Evolutionary conservation across 2,797 vertebrate species (phyloP).

Genomic region (Myiotriccus ornatus): DNA sequence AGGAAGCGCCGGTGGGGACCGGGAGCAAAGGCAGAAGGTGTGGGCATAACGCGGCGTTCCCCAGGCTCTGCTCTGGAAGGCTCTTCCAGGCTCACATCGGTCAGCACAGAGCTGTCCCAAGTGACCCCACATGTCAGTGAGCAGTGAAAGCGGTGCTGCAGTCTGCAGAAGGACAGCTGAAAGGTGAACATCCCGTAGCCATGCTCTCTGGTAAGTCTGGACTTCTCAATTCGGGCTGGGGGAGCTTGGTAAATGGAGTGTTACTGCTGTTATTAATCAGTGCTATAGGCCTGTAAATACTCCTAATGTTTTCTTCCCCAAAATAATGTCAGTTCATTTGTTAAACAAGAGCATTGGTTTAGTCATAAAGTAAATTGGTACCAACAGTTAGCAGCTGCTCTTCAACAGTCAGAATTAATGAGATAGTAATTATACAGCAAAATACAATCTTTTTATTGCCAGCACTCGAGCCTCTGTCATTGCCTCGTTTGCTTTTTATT

Average conservation of each 20-base stretch:
- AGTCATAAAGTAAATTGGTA: conserved; percentile 28
- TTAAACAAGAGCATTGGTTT: conserved; percentile 19
- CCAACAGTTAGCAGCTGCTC: conserved; percentile 23
- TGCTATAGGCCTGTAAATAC: neutral
- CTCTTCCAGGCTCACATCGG: conserved; percentile 5
- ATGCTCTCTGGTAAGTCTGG: conserved; percentile 70
- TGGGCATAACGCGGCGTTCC: neutral
- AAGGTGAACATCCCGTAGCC: neutral
- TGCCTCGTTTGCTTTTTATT: conserved; percentile 14
- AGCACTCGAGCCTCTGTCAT: conserved; percentile 22
- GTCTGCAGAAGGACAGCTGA: conserved; percentile 27
- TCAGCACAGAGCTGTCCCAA: neutral
- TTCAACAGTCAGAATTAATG: conserved; percentile 38
- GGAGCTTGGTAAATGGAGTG: neutral
- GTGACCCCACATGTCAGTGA: neutral
- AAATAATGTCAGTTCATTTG: neutral
- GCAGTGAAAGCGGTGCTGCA: conserved; percentile 22
- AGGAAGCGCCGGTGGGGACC: neutral
- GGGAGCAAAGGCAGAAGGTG: conserved; percentile 5
- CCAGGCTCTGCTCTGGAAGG: neutral
- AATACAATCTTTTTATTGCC: conserved; percentile 7
- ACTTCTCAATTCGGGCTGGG: neutral
- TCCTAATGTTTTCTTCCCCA: neutral
- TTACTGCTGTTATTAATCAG: neutral
- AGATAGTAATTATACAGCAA: conserved; percentile 20